phyloP scores from a whole-genome alignment of 2,888 invertebrate genomes.

The Iselma pallidipennis region DNA sequence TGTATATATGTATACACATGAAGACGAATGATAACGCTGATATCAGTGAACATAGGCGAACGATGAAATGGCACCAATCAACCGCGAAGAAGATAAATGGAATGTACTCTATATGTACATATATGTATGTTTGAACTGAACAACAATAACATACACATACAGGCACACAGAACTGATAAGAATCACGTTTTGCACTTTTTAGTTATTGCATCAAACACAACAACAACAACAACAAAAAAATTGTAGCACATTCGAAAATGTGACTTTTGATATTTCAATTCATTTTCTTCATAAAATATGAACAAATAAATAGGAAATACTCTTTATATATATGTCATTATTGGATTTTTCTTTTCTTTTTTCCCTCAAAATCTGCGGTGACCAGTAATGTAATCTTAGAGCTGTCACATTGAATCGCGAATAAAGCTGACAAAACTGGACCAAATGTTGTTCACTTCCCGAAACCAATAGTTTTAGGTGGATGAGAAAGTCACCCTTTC shows the following conservation, averaged over 20 bases:
- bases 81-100: conserved; percentile 55
- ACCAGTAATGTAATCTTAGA: conserved; percentile 51
- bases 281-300: neutral
- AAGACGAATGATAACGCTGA: conserved; percentile 29
- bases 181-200: too few species aligned
- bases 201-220: too few species aligned
- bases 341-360: neutral
- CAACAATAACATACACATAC: conserved; percentile 21
- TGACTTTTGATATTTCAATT: neutral
- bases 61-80: conserved; percentile 51
- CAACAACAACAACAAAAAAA: too few species aligned
- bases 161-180: too few species aligned
- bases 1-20: conserved; percentile 5
- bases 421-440: conserved; percentile 33
- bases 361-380: neutral
- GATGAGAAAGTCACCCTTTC: neutral
- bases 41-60: conserved; percentile 40
- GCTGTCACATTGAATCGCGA: conserved; percentile 48
- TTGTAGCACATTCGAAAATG: too few species aligned
- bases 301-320: neutral
- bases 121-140: neutral
- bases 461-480: conserved; percentile 36
- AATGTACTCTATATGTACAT: conserved; percentile 34
- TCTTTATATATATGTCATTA: neutral
- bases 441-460: conserved; percentile 35